Evolutionary conservation across 2,888 invertebrate species (phyloP).

Genomic region (Drosophila vallismaia): DNA sequence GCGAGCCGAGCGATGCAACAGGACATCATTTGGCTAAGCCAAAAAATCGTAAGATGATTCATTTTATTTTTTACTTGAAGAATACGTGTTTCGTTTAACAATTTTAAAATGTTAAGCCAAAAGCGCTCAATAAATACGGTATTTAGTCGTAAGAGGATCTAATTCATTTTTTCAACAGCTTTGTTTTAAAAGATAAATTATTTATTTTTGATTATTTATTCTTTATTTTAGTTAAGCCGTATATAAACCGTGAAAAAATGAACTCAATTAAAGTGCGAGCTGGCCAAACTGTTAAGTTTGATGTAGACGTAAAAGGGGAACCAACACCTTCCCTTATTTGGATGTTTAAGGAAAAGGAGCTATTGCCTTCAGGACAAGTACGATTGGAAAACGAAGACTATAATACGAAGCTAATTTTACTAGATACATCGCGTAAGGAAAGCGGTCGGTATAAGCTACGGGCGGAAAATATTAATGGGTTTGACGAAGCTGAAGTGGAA

Average conservation of each 20-base stretch:
- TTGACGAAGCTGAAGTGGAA: conserved; percentile 97
- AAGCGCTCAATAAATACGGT: neutral
- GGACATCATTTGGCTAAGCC: conserved; percentile 94
- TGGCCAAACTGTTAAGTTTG: conserved; percentile 94
- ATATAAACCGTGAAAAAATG: conserved; percentile 97
- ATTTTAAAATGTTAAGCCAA: conserved; percentile 13
- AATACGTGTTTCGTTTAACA: neutral
- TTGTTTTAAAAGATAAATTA: neutral
- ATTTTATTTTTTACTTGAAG: neutral
- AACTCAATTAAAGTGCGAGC: conserved; percentile 94
- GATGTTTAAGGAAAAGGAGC: conserved; percentile 85
- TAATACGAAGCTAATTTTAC: conserved; percentile 92
- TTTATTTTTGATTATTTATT: neutral
- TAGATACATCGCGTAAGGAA: conserved; percentile 92
- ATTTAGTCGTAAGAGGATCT: neutral
- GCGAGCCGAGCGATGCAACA: conserved; percentile 95
- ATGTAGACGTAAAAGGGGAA: conserved; percentile 98
- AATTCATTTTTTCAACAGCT: too few relatives aligned
- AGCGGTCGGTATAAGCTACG: conserved; percentile 95
- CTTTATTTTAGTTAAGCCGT: conserved; percentile 91
- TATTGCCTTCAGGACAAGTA: conserved; percentile 88
- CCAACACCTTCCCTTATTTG: conserved; percentile 96
- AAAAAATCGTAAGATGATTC: conserved; percentile 88
- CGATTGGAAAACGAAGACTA: conserved; percentile 96
- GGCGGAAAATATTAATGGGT: conserved; percentile 96